phyloP scores from a whole-genome alignment of 2,888 invertebrate species.

The Trissonchulus sp. region DNA sequence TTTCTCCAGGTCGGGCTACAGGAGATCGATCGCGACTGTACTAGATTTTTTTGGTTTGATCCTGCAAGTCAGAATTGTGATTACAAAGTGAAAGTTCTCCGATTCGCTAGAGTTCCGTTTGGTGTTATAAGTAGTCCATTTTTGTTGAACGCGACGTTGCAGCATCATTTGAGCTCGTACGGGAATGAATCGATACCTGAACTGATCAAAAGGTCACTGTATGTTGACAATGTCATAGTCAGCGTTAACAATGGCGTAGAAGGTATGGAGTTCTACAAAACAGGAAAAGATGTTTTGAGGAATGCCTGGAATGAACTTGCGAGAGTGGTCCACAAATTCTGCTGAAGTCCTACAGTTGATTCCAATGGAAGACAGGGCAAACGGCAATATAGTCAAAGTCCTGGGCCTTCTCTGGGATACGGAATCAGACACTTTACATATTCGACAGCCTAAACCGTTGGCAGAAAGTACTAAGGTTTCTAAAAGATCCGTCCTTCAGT shows the following conservation, averaged over 20 bases:
- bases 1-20: no score
- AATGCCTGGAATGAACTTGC: constrained; percentile 14
- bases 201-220: no score
- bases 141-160: no score
- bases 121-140: no score
- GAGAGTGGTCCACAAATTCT: constrained; percentile 15
- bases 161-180: no score
- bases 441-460: no score
- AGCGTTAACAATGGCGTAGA: constrained; percentile 13
- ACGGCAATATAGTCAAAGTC: constrained; percentile 5
- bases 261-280: constrained; percentile 3
- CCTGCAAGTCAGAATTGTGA: no score
- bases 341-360: not conserved
- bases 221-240: constrained; percentile 10
- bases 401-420: constrained; percentile 20
- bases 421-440: not conserved
- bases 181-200: no score
- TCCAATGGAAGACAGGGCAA: constrained; percentile 5
- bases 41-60: no score
- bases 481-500: not conserved
- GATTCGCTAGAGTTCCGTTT: no score
- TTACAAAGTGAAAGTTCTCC: no score
- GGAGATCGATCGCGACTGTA: no score
- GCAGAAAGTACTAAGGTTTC: not conserved
- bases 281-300: constrained; percentile 19